Conservation (phyloP, 1,140 invertebrate genomes). For the Euborellia annulipes region DNA sequence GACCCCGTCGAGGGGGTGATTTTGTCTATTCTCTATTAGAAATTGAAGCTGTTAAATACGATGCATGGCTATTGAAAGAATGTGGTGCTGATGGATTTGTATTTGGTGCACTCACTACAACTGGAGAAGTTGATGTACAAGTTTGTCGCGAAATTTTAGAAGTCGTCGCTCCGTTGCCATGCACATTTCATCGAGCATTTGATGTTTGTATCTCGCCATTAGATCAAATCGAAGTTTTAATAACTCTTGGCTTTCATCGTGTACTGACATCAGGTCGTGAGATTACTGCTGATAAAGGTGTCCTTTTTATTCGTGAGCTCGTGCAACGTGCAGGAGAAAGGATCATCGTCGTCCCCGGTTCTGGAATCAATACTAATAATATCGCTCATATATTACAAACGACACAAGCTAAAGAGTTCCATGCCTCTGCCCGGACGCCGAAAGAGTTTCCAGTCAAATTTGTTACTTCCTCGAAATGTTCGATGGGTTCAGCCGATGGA, state of each 20-base stretch:
- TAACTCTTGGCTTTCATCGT: constrained; percentile 57
- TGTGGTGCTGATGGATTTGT: constrained; percentile 71
- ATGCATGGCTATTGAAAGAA: constrained; percentile 44
- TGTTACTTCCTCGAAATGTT: not conserved
- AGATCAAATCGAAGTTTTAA: constrained; percentile 44
- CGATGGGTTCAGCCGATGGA: constrained; percentile 3
- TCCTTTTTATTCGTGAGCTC: constrained; percentile 46
- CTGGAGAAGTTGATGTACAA: constrained; percentile 46
- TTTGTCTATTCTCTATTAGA: constrained; percentile 63
- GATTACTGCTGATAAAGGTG: constrained; percentile 45
- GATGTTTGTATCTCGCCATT: constrained; percentile 49
- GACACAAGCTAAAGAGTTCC: constrained; percentile 51
- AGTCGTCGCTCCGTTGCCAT: constrained; percentile 42
- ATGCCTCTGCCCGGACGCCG: constrained; percentile 46
- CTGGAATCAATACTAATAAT: constrained; percentile 64
- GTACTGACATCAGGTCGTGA: constrained; percentile 69
- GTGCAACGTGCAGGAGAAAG: constrained; percentile 35
- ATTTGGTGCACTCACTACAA: constrained; percentile 58
- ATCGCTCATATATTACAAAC: constrained; percentile 41
- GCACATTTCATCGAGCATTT: constrained; percentile 77
- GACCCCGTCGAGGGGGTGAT: constrained; percentile 60
- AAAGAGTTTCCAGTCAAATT: constrained; percentile 9
- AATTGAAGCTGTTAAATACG: constrained; percentile 54
- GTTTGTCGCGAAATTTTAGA: constrained; percentile 45
- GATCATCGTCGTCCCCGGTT: constrained; percentile 67